Evolutionary conservation across 2,797 vertebrate species (phyloP).

Genomic region (Dendrocincla tyrannina): DNA sequence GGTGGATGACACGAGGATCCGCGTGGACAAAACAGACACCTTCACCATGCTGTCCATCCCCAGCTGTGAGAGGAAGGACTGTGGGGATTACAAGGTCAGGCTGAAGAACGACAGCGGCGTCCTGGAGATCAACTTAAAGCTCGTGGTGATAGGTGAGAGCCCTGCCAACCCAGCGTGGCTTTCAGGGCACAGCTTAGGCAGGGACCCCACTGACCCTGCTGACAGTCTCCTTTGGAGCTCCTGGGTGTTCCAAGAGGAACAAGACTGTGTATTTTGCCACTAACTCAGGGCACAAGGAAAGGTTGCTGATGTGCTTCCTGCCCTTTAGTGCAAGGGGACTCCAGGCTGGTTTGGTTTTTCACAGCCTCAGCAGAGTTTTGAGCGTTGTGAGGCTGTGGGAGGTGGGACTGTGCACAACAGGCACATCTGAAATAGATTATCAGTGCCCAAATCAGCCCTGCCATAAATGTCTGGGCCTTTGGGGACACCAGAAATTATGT

Average conservation of each 20-base stretch:
- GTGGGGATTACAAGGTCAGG: slow-evolving; percentile 85
- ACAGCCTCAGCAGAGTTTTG: neutral
- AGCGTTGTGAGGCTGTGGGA: neutral
- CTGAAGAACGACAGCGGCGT: slow-evolving; percentile 84
- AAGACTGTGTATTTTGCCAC: neutral
- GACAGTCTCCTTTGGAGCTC: neutral
- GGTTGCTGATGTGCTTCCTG: neutral
- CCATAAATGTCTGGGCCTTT: neutral
- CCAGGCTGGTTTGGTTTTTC: neutral
- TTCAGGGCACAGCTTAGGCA: neutral
- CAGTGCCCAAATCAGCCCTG: neutral
- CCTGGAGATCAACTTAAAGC: slow-evolving; percentile 75
- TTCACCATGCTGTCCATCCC: slow-evolving; percentile 82
- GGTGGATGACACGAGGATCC: slow-evolving; percentile 64
- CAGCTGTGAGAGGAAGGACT: slow-evolving; percentile 79
- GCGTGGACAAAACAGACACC: slow-evolving; percentile 74
- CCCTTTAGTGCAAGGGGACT: neutral
- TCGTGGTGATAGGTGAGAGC: slow-evolving; percentile 84
- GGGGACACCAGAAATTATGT: neutral
- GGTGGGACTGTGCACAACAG: neutral
- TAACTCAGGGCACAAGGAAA: neutral
- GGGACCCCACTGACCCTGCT: neutral
- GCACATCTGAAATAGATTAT: neutral
- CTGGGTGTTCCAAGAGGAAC: neutral
- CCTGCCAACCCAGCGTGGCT: neutral